phyloP scores from a whole-genome alignment of 2,113 vertebrate species.

The Melanerpes formicivorus region DNA sequence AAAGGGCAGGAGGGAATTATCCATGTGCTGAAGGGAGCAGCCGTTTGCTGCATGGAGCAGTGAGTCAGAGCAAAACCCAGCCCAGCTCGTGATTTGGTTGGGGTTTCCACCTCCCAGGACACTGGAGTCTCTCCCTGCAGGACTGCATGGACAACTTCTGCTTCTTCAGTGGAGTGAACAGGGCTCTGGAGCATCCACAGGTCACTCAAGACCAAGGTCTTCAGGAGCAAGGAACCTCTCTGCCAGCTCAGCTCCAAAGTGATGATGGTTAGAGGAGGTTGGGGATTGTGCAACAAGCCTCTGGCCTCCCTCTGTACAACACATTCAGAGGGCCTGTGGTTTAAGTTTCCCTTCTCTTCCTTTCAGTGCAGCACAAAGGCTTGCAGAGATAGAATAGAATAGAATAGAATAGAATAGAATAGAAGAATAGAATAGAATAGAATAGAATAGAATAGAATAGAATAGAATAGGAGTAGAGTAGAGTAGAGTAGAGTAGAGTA shows the following conservation, averaged over 20 bases:
- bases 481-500: too few relatives aligned
- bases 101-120: neutral
- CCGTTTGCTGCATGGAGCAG: neutral
- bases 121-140: neutral
- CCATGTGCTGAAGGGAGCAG: neutral
- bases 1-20: neutral
- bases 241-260: neutral
- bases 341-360: neutral
- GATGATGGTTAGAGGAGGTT: neutral
- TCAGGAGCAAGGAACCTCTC: neutral
- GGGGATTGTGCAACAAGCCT: neutral
- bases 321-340: accelerated
- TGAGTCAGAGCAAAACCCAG: neutral
- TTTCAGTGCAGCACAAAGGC: neutral
- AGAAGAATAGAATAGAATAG: too few relatives aligned
- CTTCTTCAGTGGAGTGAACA: neutral
- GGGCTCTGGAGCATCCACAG: neutral
- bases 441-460: too few relatives aligned
- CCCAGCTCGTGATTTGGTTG: accelerated
- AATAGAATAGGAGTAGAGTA: too few relatives aligned
- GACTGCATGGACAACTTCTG: neutral
- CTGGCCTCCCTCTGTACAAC: neutral
- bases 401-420: too few relatives aligned
- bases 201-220: neutral
- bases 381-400: neutral